Evolutionary conservation across 1,140 invertebrate genomes (phyloP), one percentile per base, ranked within the genome.

Genomic region (Drosophila tropicalis): DNA sequence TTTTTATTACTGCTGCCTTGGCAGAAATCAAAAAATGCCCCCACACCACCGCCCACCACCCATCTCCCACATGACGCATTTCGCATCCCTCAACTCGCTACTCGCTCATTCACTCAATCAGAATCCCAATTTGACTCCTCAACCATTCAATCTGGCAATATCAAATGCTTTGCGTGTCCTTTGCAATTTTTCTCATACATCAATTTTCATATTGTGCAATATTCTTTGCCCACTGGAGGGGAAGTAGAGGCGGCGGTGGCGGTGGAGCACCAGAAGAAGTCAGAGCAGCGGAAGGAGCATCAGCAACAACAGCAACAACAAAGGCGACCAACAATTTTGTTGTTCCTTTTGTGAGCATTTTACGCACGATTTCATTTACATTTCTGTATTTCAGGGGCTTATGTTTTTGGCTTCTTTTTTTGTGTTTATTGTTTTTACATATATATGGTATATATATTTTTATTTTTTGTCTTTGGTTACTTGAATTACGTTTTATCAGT

Each of bases 341-440:
- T 61, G 44, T 79, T 82, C 40, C 83, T 76, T 85, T 89, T 87
- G 80, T 89, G 81, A 69, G 70, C 76, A 76, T 89, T 80, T 89
- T 84, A 87, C 83, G 83, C 83, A 87, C 83, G 80, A 87, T 87
- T 87, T 87, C 79, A 80, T 83, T 77, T 89, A 80, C 77, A 72
- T 84, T 84, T 79, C 76, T 71, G 62, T 73, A 22, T 72, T 22
- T 54, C 13, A 32, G 25, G 34, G 47, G 58, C 71, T 62, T 82
- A 67, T 67, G 60, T 64, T 5, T 55, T 44, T 19, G 17, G 2
- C 19, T 51, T 51, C 19, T 51, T 51, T 47, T 51, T 3, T n/a
- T n/a, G n/a, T n/a, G n/a, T 25, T 25, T 22, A 1, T 25, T 47
- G 19, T 19, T 1, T 29, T 29, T 3, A 6, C 29, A 1, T 29